These are phyloP conservation scores for Equus przewalskii DNA, from an alignment of 2,113 vertebrate species.

Conservation along the genomic window DNA sequence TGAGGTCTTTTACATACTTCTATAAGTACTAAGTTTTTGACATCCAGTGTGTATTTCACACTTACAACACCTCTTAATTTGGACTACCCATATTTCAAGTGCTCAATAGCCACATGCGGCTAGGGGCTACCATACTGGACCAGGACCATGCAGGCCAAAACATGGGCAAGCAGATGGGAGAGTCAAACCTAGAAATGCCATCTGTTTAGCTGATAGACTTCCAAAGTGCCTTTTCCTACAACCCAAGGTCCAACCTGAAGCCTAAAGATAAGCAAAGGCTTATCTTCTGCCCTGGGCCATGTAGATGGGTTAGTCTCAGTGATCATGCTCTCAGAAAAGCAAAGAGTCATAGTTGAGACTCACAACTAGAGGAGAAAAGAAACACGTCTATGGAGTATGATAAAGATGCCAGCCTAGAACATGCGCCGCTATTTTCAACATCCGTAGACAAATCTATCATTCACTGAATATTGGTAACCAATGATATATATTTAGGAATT, in stretches of 20 bases:
- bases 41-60: background rate
- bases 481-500: background rate
- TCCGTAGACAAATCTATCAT: background rate
- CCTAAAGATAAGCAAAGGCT: background rate
- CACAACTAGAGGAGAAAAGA: background rate
- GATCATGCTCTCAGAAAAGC: slow-evolving; percentile 2
- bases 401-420: background rate
- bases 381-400: background rate
- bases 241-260: background rate
- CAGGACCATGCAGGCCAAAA: background rate
- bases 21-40: background rate
- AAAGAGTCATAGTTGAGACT: background rate
- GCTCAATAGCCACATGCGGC: background rate
- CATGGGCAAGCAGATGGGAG: background rate
- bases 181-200: background rate
- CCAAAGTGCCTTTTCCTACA: background rate
- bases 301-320: background rate
- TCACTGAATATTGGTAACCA: background rate
- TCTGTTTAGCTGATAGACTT: background rate
- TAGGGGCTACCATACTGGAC: background rate
- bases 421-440: background rate
- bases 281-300: background rate
- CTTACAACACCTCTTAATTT: background rate
- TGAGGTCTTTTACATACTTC: background rate
- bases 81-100: background rate